Conservation (phyloP, 2,797 vertebrate species). For the Phrynocephalus guinanensis region DNA sequence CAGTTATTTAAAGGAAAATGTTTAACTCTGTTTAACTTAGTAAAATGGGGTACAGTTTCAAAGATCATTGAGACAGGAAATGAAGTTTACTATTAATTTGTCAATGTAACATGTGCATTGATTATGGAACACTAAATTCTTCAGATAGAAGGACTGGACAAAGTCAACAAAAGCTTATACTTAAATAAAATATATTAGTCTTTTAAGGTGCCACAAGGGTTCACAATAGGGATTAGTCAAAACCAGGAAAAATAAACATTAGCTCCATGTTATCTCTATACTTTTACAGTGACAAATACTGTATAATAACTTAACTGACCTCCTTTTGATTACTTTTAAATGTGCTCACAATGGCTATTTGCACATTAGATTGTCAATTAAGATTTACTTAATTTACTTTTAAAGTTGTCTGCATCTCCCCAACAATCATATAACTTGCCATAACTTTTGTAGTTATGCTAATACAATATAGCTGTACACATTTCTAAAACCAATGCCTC, state of each 20-base stretch:
- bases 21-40: background rate
- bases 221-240: conserved; percentile 12
- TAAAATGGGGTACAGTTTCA: background rate
- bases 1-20: background rate
- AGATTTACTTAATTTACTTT: background rate
- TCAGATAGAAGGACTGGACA: background rate
- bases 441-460: background rate
- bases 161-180: too few relatives aligned
- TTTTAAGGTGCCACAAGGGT: background rate
- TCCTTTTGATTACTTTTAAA: background rate
- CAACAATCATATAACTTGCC: background rate
- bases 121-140: background rate
- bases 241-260: conserved; percentile 11
- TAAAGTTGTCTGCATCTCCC: background rate
- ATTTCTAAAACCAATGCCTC: background rate
- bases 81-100: background rate
- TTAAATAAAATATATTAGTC: too few relatives aligned
- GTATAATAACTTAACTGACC: background rate
- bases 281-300: background rate
- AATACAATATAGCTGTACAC: too few relatives aligned
- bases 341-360: background rate
- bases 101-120: background rate
- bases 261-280: background rate
- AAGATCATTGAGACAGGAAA: background rate
- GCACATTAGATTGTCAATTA: background rate